Base-by-base conservation (phyloP, 2,797 vertebrate genomes). In the Eleutherodactylus coqui region DNA sequence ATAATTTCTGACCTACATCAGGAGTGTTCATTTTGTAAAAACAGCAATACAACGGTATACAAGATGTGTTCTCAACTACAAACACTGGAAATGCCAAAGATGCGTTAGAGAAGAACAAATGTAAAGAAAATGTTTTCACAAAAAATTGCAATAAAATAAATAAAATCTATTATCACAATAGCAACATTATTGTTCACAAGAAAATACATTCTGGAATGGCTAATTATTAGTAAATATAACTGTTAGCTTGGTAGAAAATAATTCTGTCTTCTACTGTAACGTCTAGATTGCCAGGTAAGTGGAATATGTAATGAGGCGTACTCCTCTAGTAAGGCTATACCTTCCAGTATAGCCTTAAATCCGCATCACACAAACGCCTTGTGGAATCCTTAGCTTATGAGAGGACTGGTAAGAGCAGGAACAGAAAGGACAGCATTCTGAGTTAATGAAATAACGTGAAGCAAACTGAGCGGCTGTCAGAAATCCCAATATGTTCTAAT, bases 21-120 rank as follows among this genome's bases (percentile, higher is more conserved):
- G 96, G 96, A 96, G 96, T 92, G 95, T 94, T 98, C 97, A 97
- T 98, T 98, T 95, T 96, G 96, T 96, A 97, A 97, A 98, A 97
- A 98, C 97, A 98, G 96, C 96, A 95, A 96, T 95, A 93, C 92
- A 91, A 93, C 90, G 90, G 96, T 95, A 96, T 95, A 97, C 95
- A 96, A 92, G 93, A 95, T 94, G 94, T 91, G 94, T 93, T 94
- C n/a, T 96, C 94, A 96, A 96, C 96, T 97, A 97, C 96, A 98
- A 97, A 97, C 94, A 93, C 95, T 91, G 93, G 95, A 96, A 96
- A 97, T 94, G 95, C 91, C 95, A 96, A 79, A 95, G 93, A 95
- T 95, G 93, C 75, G 93, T 95, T 90, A 91, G 95, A 96, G 92
- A 94, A 95, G 93, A 96, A 96, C 91, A 90, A 85, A 91, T 83